Base-by-base conservation (phyloP, 2,113 vertebrate genomes). In the Todiramphus chloris region DNA sequence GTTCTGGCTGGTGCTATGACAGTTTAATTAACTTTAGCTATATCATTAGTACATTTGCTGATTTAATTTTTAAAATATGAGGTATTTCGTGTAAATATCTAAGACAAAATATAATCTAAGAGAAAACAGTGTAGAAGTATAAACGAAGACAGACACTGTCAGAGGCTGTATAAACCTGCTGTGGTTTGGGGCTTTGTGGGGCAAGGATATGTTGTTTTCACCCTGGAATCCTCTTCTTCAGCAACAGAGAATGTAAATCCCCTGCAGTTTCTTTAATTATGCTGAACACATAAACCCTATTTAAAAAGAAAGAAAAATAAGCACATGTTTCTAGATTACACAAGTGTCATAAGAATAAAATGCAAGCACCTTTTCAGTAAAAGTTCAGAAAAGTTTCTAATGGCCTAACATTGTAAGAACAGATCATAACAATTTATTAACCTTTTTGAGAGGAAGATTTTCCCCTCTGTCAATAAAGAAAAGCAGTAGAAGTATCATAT, bases 141-240 rank as follows among this genome's bases (percentile, higher is more conserved):
- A 55, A 72, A 66, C 53, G 13, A 62, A 43, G 24, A 30, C 11
- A 43, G 20, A 12, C 5, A 6, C 46, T 76, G 75, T 75, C 27
- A 72, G 48, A 80, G 23, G 9, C 43, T 83, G 20, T 59, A 0
- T 63, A 55, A 83, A 48, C 5, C 7, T 30, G 12, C 31, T 51
- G 78, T 67, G 10, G 0, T 8, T 48, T 67, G 10, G 0, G 8
- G 48, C 83, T 76, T 25, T 64, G 39, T 51, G 28, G 51, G 20
- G 21, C 39, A 50, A 14, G 18, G 6, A 13, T 73, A 19, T 72
- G 6, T 50, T 58, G 16, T 85, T 70, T 63, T 89, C 50, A 73
- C 48, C 24, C 14, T 80, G 58, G 11, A 64, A 39, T 73, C 7
- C 62, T 80, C 33, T 15, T 75, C 14, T 73, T 48, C 23, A 13